Base-by-base conservation (phyloP, 2,888 invertebrate genomes). In the Pimpla rufipes region DNA sequence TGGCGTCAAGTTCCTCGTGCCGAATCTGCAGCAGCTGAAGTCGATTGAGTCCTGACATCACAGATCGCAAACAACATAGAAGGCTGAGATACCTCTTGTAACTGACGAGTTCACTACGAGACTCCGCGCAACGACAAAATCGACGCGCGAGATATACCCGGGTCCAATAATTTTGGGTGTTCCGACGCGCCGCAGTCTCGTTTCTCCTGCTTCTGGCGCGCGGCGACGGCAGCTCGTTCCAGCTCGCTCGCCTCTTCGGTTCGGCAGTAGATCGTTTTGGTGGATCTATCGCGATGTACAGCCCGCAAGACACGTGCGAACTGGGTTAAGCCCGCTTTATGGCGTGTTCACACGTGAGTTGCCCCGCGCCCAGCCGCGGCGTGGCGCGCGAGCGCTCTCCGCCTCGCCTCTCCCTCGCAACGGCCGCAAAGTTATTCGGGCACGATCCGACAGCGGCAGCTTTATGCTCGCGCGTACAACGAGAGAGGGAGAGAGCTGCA, bases 311-410 rank as follows among this genome's bases (percentile, higher is more conserved):
- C 71, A 68, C 73, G 59, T 76, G 74, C 70, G 73, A 85, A 83
- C 79, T 85, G 81, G 85, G 85, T 85, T 85, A 83, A 83, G 70
- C 83, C 81, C 81, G 79, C 52, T 83, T 83, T 81, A 85, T 81
- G 76, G 81, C 85, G 76, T 79, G 71, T 71, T 73, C 80, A 78
- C 81, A 76, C 85, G 85, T 81, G 81, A 83, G 64, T 81, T 45
- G 57, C 74, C 77, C 45, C 55, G 23, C 77, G 35, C 37, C 77
- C 68, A 57, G 5, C 18, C n/a, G n/a, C n/a, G n/a, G n/a, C n/a
- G n/a, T n/a, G n/a, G n/a, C n/a, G n/a, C n/a, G n/a, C n/a, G n/a
- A n/a, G n/a, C n/a, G n/a, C n/a, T n/a, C n/a, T 40, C 18, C 37
- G 16, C 35, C 35, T n/a, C 59, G 59, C 13, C 16, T 35, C 59